A percentile compares a stretch with the other conserved stretches of the same genome.
Conservation (phyloP, 2,797 vertebrate species). For the Emydoidea blandingii region DNA sequence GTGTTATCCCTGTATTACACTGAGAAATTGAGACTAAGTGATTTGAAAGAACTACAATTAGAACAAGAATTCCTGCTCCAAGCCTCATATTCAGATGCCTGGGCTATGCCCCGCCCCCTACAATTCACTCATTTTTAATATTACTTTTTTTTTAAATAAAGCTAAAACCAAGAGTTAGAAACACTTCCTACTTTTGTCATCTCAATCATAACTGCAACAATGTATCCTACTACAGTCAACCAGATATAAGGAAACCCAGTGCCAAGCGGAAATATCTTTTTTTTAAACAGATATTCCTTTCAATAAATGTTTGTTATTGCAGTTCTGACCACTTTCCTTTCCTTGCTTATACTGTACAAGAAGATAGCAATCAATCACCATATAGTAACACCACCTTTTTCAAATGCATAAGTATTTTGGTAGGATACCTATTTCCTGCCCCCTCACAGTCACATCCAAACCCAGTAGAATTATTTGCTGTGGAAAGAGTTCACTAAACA, state of each 20-base stretch:
- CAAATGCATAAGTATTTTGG: background rate
- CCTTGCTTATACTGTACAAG: background rate
- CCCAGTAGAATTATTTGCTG: background rate
- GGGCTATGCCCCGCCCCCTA: background rate
- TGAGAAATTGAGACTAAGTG: background rate
- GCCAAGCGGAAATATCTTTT: background rate
- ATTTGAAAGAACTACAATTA: background rate
- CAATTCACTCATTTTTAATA: background rate
- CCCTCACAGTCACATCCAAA: background rate
- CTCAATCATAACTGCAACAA: accelerated
- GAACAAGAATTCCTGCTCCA: accelerated
- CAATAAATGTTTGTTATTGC: background rate
- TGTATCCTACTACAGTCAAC: accelerated
- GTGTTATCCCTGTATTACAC: background rate
- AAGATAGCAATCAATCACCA: background rate
- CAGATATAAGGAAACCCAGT: accelerated
- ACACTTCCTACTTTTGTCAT: background rate
- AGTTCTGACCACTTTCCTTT: background rate
- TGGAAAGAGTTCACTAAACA: background rate
- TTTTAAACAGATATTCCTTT: background rate
- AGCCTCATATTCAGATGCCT: background rate
- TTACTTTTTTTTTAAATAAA: accelerated
- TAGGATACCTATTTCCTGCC: background rate
- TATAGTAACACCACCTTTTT: background rate
- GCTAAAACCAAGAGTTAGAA: accelerated